Conservation (phyloP, 2,113 vertebrate genomes). For the Tyto alba region DNA sequence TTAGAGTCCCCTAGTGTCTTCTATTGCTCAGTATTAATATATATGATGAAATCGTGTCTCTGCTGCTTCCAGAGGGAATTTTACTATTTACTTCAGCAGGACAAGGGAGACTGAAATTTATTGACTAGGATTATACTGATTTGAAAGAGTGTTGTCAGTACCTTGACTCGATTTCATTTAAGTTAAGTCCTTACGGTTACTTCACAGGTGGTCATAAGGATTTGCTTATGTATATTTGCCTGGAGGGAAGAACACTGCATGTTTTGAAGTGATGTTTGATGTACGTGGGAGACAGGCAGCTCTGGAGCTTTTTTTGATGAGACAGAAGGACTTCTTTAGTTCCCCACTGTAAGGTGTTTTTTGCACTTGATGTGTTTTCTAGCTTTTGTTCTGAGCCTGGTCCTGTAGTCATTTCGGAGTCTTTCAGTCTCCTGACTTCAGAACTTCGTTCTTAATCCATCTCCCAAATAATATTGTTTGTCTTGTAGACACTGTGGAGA, state of each 20-base stretch:
- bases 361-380: not conserved
- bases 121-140: not conserved
- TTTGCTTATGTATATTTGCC: not conserved
- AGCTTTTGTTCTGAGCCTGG: not conserved
- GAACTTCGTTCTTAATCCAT: not conserved
- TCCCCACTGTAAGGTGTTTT: not conserved
- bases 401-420: not conserved
- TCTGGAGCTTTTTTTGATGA: not conserved
- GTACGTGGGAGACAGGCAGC: not conserved
- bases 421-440: not conserved
- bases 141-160: not conserved
- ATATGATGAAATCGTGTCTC: not conserved
- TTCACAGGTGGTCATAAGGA: not conserved
- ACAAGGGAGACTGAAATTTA: not conserved
- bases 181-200: not conserved
- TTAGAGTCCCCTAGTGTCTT: not conserved
- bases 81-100: not conserved
- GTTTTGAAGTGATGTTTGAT: not conserved
- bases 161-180: not conserved
- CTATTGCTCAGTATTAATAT: not conserved
- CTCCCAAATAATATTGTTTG: not conserved
- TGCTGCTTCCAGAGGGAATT: not conserved
- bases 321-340: not conserved
- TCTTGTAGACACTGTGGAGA: not conserved
- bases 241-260: not conserved